Conservation (phyloP, 1,140 invertebrate genomes). For the Zaprionus ghesquierei region DNA sequence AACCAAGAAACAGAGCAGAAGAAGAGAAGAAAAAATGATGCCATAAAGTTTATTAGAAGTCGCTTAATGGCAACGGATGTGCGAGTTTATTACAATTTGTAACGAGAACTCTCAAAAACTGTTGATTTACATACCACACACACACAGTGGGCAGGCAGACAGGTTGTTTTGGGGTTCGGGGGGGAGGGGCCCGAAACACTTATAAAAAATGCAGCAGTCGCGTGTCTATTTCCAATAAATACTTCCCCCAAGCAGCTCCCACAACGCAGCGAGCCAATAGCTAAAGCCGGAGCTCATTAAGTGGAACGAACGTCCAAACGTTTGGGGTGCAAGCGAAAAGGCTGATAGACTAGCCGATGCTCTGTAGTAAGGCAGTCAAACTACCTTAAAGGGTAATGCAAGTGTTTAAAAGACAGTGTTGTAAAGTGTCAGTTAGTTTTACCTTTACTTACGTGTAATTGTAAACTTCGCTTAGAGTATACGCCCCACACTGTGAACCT, state of each 20-base stretch:
- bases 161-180: background rate
- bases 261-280: background rate
- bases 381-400: background rate
- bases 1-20: background rate
- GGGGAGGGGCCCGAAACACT: constrained; percentile 25
- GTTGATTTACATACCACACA: constrained; percentile 45
- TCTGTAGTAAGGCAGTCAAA: background rate
- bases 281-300: constrained; percentile 28
- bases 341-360: background rate
- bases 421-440: no score
- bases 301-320: constrained; percentile 32
- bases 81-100: constrained; percentile 78
- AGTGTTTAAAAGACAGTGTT: background rate
- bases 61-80: constrained; percentile 77
- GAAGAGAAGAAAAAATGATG: constrained; percentile 53
- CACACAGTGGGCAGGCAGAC: background rate
- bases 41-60: constrained; percentile 80
- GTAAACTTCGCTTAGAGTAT: background rate
- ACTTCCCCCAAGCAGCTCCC: constrained; percentile 25
- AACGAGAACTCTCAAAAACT: constrained; percentile 63
- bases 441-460: no score
- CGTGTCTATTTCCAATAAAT: constrained; percentile 78
- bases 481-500: background rate
- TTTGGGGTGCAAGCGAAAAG: background rate
- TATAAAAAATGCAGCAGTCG: constrained; percentile 77